A percentile compares a stretch with the other conserved stretches of the same genome.
Evolutionary conservation across 2,888 invertebrate genomes (phyloP).

Genomic region (Odontothrips loti): DNA sequence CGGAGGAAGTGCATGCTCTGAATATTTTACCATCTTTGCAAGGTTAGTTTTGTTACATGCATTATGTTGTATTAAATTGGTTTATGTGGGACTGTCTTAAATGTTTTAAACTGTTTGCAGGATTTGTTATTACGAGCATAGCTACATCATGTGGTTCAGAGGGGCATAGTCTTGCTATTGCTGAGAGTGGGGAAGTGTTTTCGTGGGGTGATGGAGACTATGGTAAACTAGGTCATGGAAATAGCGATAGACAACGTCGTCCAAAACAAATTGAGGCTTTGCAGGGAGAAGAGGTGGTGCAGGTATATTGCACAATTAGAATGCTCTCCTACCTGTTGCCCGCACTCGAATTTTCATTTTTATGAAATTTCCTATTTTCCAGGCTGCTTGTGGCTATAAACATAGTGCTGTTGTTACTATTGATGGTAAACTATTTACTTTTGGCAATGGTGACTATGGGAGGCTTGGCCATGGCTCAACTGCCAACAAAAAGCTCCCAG

Average conservation of each 20-base stretch:
- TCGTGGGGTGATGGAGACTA: conserved; percentile 65
- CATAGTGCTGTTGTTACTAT: conserved; percentile 61
- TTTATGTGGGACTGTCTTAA: neutral
- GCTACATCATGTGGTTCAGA: conserved; percentile 61
- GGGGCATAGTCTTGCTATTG: conserved; percentile 60
- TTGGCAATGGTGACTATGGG: conserved; percentile 63
- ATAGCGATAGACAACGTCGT: conserved; percentile 58
- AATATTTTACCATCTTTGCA: conserved; percentile 58
- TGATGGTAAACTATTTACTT: conserved; percentile 60
- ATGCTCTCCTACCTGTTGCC: neutral
- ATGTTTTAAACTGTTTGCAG: conserved; percentile 41
- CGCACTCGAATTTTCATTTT: neutral
- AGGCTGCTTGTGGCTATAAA: conserved; percentile 60
- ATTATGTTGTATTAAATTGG: neutral
- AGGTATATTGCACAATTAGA: conserved; percentile 44
- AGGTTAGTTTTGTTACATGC: conserved; percentile 40
- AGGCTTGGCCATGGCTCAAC: conserved; percentile 56
- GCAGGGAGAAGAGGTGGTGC: conserved; percentile 57
- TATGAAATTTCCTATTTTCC: conserved; percentile 36
- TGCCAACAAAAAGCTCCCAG: conserved; percentile 59
- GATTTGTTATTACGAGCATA: conserved; percentile 59
- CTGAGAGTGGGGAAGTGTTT: conserved; percentile 63
- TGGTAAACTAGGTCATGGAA: conserved; percentile 62
- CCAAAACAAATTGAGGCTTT: conserved; percentile 60
- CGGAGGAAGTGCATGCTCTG: conserved; percentile 57